A percentile compares a stretch with the other conserved stretches of the same genome.
phyloP scores from a whole-genome alignment of 2,797 vertebrate species.

The Enteromius paludinosus region DNA sequence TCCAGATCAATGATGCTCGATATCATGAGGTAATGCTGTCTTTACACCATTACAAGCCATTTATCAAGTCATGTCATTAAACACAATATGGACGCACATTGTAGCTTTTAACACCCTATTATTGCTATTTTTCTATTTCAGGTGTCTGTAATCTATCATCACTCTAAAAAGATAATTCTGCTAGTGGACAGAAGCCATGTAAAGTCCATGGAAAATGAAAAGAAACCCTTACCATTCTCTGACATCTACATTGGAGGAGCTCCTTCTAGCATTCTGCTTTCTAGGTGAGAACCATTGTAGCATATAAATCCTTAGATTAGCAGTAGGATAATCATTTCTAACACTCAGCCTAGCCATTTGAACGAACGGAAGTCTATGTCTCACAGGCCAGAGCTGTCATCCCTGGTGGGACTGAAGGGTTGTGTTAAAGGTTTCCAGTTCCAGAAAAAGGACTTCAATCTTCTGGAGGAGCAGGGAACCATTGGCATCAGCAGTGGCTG shows the following conservation, averaged over 20 bases:
- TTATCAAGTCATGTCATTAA: not conserved
- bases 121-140: constrained; percentile 62
- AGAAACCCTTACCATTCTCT: constrained; percentile 89
- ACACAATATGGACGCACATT: not conserved
- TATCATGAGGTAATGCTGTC: constrained; percentile 89
- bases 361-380: not conserved
- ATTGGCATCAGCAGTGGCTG: constrained; percentile 96
- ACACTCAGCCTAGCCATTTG: not conserved
- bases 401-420: constrained; percentile 84
- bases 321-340: not conserved
- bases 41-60: not conserved
- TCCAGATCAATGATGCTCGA: constrained; percentile 92
- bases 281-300: constrained; percentile 75
- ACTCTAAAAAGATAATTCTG: constrained; percentile 95
- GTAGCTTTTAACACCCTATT: constrained; percentile 6
- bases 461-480: constrained; percentile 92
- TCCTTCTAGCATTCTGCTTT: constrained; percentile 82
- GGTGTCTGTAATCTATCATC: constrained; percentile 98
- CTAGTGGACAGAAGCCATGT: constrained; percentile 93
- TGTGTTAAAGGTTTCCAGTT: constrained; percentile 99
- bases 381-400: constrained; percentile 81
- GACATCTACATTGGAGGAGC: constrained; percentile 96
- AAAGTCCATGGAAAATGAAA: constrained; percentile 92
- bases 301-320: not conserved
- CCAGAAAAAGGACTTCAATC: constrained; percentile 97